Evolutionary conservation across 1,140 invertebrate genomes (phyloP).

Genomic region (Caerostris darwini): DNA sequence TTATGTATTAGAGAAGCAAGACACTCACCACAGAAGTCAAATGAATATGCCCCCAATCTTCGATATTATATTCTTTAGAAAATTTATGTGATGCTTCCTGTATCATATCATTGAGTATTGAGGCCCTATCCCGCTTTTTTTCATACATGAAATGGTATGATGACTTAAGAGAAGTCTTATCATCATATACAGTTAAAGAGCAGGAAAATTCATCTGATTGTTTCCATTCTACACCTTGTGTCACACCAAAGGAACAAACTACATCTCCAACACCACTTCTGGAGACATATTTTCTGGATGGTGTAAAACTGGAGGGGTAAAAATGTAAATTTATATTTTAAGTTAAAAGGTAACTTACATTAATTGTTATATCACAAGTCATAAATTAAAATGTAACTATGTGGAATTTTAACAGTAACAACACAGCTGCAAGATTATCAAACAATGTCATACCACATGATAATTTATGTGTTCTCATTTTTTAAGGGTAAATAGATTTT

Average conservation of each 20-base stretch:
- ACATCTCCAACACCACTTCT: slow-evolving; percentile 41
- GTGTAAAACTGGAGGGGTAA: slow-evolving; percentile 65
- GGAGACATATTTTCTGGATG: slow-evolving; percentile 64
- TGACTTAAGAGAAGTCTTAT: slow-evolving; percentile 22
- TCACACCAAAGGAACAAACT: slow-evolving; percentile 43
- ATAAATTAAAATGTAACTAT: too few species aligned
- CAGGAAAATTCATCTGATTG: slow-evolving; percentile 59
- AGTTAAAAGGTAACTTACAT: not conserved
- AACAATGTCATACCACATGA: too few species aligned
- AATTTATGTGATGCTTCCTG: slow-evolving; percentile 80
- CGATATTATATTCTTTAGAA: slow-evolving; percentile 21
- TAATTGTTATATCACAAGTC: not conserved
- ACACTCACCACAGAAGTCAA: slow-evolving; percentile 60
- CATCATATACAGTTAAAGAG: slow-evolving; percentile 15
- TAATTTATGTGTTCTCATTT: too few species aligned
- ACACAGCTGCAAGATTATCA: too few species aligned
- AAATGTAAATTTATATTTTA: not conserved
- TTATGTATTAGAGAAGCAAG: too few species aligned
- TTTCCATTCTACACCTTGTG: slow-evolving; percentile 44
- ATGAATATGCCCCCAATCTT: slow-evolving; percentile 73
- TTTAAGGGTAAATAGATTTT: too few species aligned
- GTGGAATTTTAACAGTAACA: too few species aligned
- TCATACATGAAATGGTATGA: slow-evolving; percentile 84
- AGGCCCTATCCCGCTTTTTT: slow-evolving; percentile 82
- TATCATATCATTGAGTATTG: slow-evolving; percentile 82